A percentile compares a stretch with the other conserved stretches of the same genome.
Conservation (phyloP, 1,140 invertebrate species). For the Dinothrombium tinctorium region DNA sequence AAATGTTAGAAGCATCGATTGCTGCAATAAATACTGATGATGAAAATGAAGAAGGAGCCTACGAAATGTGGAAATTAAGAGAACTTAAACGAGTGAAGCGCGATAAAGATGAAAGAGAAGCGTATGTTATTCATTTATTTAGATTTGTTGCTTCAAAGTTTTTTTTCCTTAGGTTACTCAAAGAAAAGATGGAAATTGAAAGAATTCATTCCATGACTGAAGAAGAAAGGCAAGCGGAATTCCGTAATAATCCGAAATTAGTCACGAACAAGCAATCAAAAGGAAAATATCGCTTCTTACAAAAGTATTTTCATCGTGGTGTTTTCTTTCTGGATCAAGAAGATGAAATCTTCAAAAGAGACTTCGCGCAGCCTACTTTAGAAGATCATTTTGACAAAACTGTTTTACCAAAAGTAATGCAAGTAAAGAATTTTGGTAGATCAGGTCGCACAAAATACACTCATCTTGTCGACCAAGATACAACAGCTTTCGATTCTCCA, state of each 20-base stretch:
- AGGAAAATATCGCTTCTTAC: constrained; percentile 97
- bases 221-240: constrained; percentile 70
- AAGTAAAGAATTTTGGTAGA: constrained; percentile 98
- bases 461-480: constrained; percentile 96
- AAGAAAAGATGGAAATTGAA: constrained; percentile 73
- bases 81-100: constrained; percentile 88
- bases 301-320: constrained; percentile 98
- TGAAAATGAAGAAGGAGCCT: constrained; percentile 92
- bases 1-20: constrained; percentile 26
- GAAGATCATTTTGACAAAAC: constrained; percentile 99
- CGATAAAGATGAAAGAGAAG: constrained; percentile 77
- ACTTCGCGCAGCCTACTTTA: constrained; percentile 85
- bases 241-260: constrained; percentile 70
- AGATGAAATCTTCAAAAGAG: constrained; percentile 71
- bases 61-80: constrained; percentile 88
- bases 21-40: constrained; percentile 85
- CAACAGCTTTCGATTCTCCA: constrained; percentile 87
- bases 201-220: constrained; percentile 80
- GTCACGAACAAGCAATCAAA: constrained; percentile 87
- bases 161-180: too few species aligned
- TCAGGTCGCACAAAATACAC: constrained; percentile 97
- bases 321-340: constrained; percentile 93
- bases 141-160: too few species aligned
- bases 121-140: too few species aligned
- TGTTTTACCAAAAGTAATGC: constrained; percentile 96